Conservation (phyloP, 2,888 invertebrate species). For the Lysandra bellargus region DNA sequence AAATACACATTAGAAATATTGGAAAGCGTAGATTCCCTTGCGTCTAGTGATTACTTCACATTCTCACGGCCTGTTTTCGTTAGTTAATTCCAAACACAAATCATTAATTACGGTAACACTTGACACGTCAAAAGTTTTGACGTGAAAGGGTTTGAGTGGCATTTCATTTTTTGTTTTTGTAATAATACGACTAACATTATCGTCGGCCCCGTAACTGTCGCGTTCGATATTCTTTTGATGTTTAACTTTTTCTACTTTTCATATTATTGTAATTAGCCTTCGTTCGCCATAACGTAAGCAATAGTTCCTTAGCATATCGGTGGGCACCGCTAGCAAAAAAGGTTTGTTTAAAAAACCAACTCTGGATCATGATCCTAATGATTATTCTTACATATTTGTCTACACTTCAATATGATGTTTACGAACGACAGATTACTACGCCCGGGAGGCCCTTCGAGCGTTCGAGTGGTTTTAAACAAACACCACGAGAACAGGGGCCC, state of each 20-base stretch:
- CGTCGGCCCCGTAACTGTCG: background rate
- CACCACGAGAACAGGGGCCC: slow-evolving; percentile 60
- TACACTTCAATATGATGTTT: slow-evolving; percentile 20
- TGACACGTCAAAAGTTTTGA: slow-evolving; percentile 19
- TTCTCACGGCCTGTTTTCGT: slow-evolving; percentile 26
- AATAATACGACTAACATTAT: background rate
- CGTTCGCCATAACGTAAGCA: background rate
- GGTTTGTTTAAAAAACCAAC: slow-evolving; percentile 4
- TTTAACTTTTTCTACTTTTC: background rate
- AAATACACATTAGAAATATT: background rate
- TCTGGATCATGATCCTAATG: slow-evolving; percentile 20
- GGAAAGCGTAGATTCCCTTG: slow-evolving; percentile 11
- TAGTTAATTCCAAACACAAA: slow-evolving; percentile 1
- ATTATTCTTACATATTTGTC: slow-evolving; percentile 22
- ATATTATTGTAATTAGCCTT: background rate
- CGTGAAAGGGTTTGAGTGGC: slow-evolving; percentile 13
- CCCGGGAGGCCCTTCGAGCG: slow-evolving; percentile 50
- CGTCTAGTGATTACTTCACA: background rate
- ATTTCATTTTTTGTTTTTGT: slow-evolving; percentile 10
- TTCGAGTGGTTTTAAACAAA: slow-evolving; percentile 73
- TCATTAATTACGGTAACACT: slow-evolving; percentile 25
- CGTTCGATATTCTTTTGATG: background rate
- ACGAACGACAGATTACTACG: slow-evolving; percentile 23
- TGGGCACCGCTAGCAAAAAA: background rate
- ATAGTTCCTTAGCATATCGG: background rate